Evolutionary conservation across 2,113 vertebrate genomes (phyloP).

Genomic region (Oryzias curvinotus): DNA sequence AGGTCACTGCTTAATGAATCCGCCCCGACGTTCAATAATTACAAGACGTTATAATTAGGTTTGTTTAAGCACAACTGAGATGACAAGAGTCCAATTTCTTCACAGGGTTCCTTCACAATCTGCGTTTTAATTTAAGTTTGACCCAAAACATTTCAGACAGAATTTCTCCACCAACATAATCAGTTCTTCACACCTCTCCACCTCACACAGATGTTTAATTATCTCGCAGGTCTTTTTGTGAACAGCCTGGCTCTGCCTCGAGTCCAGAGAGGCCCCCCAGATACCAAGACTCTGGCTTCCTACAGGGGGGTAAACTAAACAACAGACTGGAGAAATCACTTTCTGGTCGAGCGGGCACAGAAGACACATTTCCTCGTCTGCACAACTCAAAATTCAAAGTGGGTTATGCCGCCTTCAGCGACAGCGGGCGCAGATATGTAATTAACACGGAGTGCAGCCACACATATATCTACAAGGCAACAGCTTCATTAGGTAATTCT

Average conservation of each 20-base stretch:
- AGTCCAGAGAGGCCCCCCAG: slow-evolving; percentile 36
- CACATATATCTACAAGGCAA: not conserved
- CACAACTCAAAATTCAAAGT: not conserved
- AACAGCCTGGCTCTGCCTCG: slow-evolving; percentile 56
- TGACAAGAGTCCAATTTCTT: slow-evolving; percentile 10
- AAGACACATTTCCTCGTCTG: no score
- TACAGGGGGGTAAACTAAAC: slow-evolving; percentile 18
- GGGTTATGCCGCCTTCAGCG: not conserved
- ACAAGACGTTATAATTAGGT: slow-evolving; percentile 29
- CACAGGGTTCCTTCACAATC: slow-evolving; percentile 17
- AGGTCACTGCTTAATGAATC: slow-evolving; percentile 53
- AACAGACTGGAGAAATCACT: slow-evolving; percentile 45
- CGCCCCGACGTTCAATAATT: slow-evolving; percentile 34
- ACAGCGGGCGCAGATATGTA: not conserved
- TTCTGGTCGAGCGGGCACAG: slow-evolving; percentile 28
- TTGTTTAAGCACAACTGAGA: slow-evolving; percentile 27
- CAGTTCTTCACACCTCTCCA: slow-evolving; percentile 15
- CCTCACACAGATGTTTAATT: slow-evolving; percentile 38
- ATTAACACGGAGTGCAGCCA: not conserved
- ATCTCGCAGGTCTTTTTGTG: slow-evolving; percentile 57
- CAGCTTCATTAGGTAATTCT: slow-evolving; percentile 43
- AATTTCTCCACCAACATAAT: not conserved
- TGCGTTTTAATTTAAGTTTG: slow-evolving; percentile 23
- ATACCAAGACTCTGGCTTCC: slow-evolving; percentile 5
- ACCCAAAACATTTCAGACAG: slow-evolving; percentile 3